Evolutionary conservation across 2,888 invertebrate genomes (phyloP), one percentile per base, ranked within the genome.

Genomic region (Agrypnus murinus): DNA sequence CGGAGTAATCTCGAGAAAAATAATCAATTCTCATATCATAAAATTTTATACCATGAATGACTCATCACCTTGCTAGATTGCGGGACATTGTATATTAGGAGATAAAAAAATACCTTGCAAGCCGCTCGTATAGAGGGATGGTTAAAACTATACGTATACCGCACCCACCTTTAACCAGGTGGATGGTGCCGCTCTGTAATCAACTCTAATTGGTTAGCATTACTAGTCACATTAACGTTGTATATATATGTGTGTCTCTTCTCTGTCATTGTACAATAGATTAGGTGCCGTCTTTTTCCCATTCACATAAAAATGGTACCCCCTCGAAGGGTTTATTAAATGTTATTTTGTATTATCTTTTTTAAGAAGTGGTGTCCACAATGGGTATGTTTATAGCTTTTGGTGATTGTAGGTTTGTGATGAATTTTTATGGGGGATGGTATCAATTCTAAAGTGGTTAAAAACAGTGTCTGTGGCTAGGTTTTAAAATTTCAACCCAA

Each of bases 131-230:
- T 25, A 8, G 57, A 36, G 62, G 65, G 66, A 63, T 69, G 72
- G 53, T 48, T 57, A 36, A 38, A 63, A 60, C 64, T 66, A 69
- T 57, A 57, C 5, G 25, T 25, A 25, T 32, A 53, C 69, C 72
- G 65, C 65, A 65, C 71, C 67, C 62, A 68, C 46, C 73, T 74
- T 62, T 75, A 74, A 74, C 75, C 72, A 74, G 73, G 74, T 73
- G 75, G 53, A 62, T 45, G 71, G 65, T 71, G 69, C 76, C 76
- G 76, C 76, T 76, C 76, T 76, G 69, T 76, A 76, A 76, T 76
- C 72, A 74, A 69, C 46, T 68, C 67, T 75, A 76, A 76, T 76
- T 76, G 76, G 75, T 74, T 74, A 67, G 65, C 74, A 75, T 76
- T 76, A 74, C 74, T 69, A 69, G 74, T 72, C 70, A 60, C 66